These are phyloP conservation scores for Omphaloscelis lunosa DNA, from an alignment of 2,888 invertebrate species.

Conservation along the genomic window DNA sequence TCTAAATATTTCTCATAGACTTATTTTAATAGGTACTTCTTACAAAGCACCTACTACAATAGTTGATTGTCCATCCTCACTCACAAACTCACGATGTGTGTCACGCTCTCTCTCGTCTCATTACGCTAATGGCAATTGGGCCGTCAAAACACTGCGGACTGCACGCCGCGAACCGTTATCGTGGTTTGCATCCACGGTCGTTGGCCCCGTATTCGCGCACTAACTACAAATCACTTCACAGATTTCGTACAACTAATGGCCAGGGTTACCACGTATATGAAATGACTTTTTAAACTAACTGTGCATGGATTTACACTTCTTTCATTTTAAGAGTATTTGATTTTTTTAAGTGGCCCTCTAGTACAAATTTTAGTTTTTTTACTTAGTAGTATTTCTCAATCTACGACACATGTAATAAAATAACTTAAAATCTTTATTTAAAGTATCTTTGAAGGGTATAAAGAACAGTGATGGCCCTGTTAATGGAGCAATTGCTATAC, in stretches of 20 bases:
- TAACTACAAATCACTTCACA: constrained; percentile 84
- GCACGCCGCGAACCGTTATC: constrained; percentile 82
- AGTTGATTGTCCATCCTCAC: constrained; percentile 45
- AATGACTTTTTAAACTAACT: not conserved
- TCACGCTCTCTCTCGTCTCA: constrained; percentile 67
- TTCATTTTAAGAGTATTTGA: not conserved
- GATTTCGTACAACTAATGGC: constrained; percentile 81
- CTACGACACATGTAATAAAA: not conserved
- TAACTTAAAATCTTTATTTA: constrained; percentile 19
- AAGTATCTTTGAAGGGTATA: constrained; percentile 25
- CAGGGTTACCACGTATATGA: constrained; percentile 69
- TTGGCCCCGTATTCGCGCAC: constrained; percentile 82
- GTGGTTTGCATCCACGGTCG: constrained; percentile 82
- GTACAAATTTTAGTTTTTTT: not conserved
- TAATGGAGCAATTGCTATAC: constrained; percentile 85
- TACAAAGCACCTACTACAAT: constrained; percentile 31
- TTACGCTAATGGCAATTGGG: constrained; percentile 78
- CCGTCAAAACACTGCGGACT: constrained; percentile 77
- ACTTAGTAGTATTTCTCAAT: not conserved
- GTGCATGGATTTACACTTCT: not conserved
- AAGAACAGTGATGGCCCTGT: constrained; percentile 77
- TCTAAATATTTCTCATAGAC: constrained; percentile 1
- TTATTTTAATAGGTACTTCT: constrained; percentile 19
- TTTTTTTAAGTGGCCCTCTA: not conserved
- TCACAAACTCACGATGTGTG: constrained; percentile 59